These are phyloP conservation scores for Drosophila meridionalis DNA, from an alignment of 2,888 invertebrate genomes.

Conservation along the genomic window DNA sequence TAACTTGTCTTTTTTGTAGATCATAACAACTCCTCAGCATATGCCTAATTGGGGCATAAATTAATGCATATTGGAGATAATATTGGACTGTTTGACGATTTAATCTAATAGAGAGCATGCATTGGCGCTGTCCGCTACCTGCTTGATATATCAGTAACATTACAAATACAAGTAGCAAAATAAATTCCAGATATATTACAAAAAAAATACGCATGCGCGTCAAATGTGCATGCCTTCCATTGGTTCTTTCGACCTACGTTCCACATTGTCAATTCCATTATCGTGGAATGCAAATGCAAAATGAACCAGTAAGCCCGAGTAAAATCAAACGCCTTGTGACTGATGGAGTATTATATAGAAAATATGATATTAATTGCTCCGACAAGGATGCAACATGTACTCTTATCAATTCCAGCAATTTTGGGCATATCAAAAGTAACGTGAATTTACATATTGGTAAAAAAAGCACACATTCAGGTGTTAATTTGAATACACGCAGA, in stretches of 20 bases:
- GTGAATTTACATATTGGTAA: background rate
- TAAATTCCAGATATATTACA: slow-evolving; percentile 30
- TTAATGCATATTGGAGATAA: background rate
- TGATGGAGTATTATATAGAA: background rate
- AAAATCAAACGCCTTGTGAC: background rate
- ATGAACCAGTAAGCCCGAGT: background rate
- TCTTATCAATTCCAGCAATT: background rate
- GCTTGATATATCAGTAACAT: slow-evolving; percentile 2
- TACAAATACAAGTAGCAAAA: slow-evolving; percentile 23
- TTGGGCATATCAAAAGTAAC: background rate
- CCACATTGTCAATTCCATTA: slow-evolving; percentile 15
- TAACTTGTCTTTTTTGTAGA: slow-evolving; percentile 1
- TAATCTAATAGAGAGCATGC: slow-evolving; percentile 3
- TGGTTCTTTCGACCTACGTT: slow-evolving; percentile 25
- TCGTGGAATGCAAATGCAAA: background rate
- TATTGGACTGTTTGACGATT: background rate
- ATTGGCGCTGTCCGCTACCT: background rate
- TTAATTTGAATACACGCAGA: slow-evolving; percentile 39
- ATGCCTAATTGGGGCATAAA: background rate
- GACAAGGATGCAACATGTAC: too few species aligned
- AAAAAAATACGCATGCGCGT: slow-evolving; percentile 53
- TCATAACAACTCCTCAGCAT: slow-evolving; percentile 1
- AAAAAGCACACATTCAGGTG: slow-evolving; percentile 33
- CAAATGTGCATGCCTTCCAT: slow-evolving; percentile 50
- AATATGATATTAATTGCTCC: background rate